phyloP scores from a whole-genome alignment of 2,113 vertebrate species.

The Loxodonta africana region DNA sequence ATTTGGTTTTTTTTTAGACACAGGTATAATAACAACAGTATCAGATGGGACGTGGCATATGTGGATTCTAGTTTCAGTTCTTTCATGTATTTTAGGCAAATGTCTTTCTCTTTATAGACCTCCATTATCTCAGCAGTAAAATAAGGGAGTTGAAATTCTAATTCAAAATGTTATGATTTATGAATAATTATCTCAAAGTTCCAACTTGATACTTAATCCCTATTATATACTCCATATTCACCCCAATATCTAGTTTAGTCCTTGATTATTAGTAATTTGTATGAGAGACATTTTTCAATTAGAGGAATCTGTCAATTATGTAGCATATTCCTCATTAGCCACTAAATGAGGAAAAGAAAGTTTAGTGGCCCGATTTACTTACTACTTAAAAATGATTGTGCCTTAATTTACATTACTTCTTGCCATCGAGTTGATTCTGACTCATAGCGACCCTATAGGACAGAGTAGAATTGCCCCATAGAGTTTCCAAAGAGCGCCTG shows the following conservation, averaged over 20 bases:
- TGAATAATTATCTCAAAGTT: not conserved
- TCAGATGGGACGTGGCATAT: too few relatives aligned
- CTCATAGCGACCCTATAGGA: too few relatives aligned
- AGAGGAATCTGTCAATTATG: slow-evolving; percentile 19
- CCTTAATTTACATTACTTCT: not conserved
- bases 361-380: not conserved
- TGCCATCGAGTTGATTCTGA: too few relatives aligned
- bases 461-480: too few relatives aligned
- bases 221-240: not conserved
- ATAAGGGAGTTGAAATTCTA: not conserved
- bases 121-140: not conserved
- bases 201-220: not conserved
- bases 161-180: not conserved
- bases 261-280: slow-evolving; percentile 22
- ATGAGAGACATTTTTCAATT: not conserved
- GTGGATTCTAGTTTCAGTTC: not conserved
- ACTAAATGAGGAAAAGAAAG: slow-evolving; percentile 7
- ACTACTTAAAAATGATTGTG: not conserved
- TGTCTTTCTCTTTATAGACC: not conserved
- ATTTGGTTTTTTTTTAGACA: not conserved
- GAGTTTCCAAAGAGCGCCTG: too few relatives aligned
- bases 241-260: not conserved
- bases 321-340: not conserved
- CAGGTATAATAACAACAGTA: not conserved
- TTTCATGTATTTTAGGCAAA: not conserved